Percentiles rank a stretch among this genome's conserved stretches.
These are phyloP conservation scores for Onychorhynchus coronatus DNA, from an alignment of 2,113 vertebrate genomes.

Conservation along the genomic window DNA sequence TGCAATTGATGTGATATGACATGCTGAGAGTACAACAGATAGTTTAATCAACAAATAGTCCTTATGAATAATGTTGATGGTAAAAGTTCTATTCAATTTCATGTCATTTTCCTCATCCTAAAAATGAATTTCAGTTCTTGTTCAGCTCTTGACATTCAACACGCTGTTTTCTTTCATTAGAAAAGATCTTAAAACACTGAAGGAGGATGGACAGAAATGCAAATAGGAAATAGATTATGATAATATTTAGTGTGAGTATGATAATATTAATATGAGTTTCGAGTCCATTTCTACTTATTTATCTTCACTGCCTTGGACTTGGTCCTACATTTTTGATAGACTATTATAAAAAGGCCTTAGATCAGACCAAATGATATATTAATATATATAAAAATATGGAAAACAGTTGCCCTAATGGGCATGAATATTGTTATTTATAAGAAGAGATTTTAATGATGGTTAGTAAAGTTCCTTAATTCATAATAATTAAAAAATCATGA, in stretches of 20 bases:
- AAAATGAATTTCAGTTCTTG: conserved; percentile 43
- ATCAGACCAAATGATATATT: not conserved
- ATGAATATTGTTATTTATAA: not conserved
- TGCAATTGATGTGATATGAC: conserved; percentile 59
- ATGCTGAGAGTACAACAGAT: conserved; percentile 47
- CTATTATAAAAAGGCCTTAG: not conserved
- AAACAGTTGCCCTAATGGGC: not conserved
- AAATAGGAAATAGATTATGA: not conserved
- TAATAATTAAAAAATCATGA: not conserved
- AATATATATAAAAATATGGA: not conserved
- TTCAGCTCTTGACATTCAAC: conserved; percentile 13
- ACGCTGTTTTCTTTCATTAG: not conserved
- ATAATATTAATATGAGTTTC: not conserved
- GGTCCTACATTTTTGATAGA: not conserved
- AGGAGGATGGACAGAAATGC: not conserved
- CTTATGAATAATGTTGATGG: conserved; percentile 36
- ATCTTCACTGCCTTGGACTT: not conserved
- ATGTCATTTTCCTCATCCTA: conserved; percentile 37
- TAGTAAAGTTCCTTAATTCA: not conserved
- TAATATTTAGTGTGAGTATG: not conserved
- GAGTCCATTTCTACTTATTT: not conserved
- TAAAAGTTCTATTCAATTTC: conserved; percentile 60
- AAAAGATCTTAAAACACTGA: conserved; percentile 28
- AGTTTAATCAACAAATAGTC: conserved; percentile 70
- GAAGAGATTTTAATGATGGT: not conserved